Evolutionary conservation across 1,140 invertebrate species (phyloP).

Genomic region (Rhagoletis pomonella): DNA sequence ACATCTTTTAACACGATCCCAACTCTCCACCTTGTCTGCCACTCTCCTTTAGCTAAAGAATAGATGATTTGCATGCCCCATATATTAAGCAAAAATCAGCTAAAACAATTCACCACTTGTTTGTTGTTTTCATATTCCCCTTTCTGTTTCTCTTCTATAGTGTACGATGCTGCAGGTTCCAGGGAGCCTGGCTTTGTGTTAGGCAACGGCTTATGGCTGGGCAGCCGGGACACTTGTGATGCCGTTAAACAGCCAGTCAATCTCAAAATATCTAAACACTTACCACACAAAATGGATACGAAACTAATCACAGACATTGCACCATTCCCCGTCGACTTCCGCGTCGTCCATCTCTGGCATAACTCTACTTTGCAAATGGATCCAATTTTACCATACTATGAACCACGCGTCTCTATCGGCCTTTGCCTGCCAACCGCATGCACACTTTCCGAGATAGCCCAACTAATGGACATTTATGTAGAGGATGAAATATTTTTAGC

Average conservation of each 20-base stretch:
- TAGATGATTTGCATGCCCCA: too few species aligned
- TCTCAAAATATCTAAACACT: not conserved
- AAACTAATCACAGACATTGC: constrained; percentile 18
- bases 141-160: not conserved
- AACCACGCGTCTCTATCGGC: not conserved
- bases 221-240: constrained; percentile 21
- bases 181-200: not conserved
- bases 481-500: not conserved
- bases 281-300: constrained; percentile 29
- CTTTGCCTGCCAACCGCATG: constrained; percentile 2
- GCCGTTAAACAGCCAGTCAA: not conserved
- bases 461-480: constrained; percentile 11
- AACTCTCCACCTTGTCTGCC: too few species aligned
- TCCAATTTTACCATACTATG: not conserved
- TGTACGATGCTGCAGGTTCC: not conserved
- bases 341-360: not conserved
- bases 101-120: not conserved
- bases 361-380: constrained; percentile 35
- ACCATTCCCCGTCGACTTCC: not conserved
- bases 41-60: too few species aligned
- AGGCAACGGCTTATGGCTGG: not conserved
- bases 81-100: too few species aligned
- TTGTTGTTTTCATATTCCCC: too few species aligned
- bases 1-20: too few species aligned
- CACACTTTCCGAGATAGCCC: not conserved